Evolutionary conservation across 2,888 invertebrate genomes (phyloP).

Genomic region (Phorcus lineatus): DNA sequence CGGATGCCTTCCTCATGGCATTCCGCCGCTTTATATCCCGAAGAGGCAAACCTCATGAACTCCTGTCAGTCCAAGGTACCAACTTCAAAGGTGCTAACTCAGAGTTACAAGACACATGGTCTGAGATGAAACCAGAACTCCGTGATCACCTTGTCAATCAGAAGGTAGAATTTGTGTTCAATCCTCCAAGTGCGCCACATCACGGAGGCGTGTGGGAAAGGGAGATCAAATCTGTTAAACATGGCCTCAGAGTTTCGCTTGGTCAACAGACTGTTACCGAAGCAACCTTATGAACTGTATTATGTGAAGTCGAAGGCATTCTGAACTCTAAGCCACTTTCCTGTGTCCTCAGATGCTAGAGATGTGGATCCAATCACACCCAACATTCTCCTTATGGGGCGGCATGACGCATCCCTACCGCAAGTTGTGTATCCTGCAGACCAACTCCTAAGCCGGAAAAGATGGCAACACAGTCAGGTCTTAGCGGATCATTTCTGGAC

Average conservation of each 20-base stretch:
- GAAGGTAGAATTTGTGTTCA: background rate
- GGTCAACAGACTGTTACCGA: too few species aligned
- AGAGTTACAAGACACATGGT: background rate
- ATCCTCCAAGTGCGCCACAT: background rate
- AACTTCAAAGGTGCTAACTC: background rate
- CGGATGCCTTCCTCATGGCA: background rate
- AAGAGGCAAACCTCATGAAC: background rate
- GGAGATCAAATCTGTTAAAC: background rate
- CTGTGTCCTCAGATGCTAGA: background rate
- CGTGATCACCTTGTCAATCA: background rate
- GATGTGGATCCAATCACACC: background rate
- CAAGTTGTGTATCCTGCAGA: background rate
- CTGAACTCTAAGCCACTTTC: background rate
- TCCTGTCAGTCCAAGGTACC: background rate
- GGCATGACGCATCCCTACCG: background rate
- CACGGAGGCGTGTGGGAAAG: background rate
- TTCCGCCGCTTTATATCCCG: background rate
- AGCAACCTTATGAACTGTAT: background rate
- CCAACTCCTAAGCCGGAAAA: background rate
- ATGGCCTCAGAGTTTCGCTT: background rate
- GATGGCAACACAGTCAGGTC: background rate
- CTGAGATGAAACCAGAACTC: background rate
- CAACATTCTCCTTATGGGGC: background rate
- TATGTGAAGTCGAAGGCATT: background rate
- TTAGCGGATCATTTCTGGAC: background rate